These are phyloP conservation scores for Andrena fulva DNA, from an alignment of 2,888 invertebrate species.

Conservation along the genomic window DNA sequence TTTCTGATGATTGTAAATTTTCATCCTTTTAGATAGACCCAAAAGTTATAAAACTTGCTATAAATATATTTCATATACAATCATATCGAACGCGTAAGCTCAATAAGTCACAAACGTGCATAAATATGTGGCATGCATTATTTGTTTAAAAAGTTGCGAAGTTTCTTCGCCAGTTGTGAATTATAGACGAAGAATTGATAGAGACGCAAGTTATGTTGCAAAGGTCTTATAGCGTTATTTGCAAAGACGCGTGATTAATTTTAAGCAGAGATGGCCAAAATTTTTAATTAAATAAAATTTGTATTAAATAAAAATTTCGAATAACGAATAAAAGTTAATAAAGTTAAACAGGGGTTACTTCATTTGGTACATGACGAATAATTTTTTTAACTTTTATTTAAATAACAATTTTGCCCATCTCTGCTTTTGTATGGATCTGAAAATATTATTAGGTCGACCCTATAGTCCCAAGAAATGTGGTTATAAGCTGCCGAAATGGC, in stretches of 20 bases:
- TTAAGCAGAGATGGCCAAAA: no score
- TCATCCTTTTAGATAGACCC: not conserved
- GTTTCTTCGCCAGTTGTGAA: not conserved
- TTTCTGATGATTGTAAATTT: not conserved
- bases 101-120: not conserved
- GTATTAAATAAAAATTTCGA: no score
- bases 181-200: not conserved
- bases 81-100: not conserved
- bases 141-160: not conserved
- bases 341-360: no score
- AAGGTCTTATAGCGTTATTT: not conserved
- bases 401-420: no score
- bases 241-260: not conserved
- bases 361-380: no score
- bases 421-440: not conserved
- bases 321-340: no score
- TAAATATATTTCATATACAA: slow-evolving; percentile 4
- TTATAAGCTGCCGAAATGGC: not conserved
- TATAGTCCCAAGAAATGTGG: not conserved
- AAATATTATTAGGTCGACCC: not conserved
- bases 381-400: no score
- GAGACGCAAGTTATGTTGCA: not conserved
- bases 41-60: not conserved
- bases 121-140: slow-evolving; percentile 13
- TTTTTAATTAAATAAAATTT: no score